These are phyloP conservation scores for Candidula unifasciata DNA, from an alignment of 2,888 invertebrate species.

Conservation along the genomic window DNA sequence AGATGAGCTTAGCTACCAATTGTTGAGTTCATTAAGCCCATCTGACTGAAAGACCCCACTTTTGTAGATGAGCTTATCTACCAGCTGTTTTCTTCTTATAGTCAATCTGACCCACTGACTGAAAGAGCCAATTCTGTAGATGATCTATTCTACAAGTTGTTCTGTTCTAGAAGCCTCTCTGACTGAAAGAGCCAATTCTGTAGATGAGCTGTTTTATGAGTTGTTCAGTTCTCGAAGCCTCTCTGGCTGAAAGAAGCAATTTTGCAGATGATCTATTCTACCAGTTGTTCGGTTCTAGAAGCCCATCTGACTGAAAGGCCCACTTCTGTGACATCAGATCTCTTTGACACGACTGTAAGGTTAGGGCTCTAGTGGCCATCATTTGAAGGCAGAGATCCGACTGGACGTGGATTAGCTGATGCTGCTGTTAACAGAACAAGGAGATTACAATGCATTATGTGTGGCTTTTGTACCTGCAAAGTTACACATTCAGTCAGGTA, in stretches of 20 bases:
- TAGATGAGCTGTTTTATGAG: too few relatives aligned
- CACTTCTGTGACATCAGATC: constrained; percentile 34
- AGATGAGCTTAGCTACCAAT: background rate
- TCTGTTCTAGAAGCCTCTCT: constrained; percentile 24
- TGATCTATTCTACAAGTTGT: background rate
- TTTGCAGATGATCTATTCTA: background rate
- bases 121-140: too few relatives aligned
- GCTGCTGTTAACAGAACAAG: constrained; percentile 4
- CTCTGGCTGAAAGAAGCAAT: too few relatives aligned
- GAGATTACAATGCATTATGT: too few relatives aligned
- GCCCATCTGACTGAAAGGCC: constrained; percentile 36
- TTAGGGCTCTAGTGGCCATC: constrained; percentile 7
- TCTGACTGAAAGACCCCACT: constrained; percentile 42
- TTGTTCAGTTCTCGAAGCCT: too few relatives aligned
- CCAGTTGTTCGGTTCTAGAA: constrained; percentile 28
- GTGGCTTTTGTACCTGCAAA: too few relatives aligned
- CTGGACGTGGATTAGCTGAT: constrained; percentile 26
- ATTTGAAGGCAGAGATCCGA: constrained; percentile 36
- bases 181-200: constrained; percentile 46
- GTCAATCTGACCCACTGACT: too few relatives aligned
- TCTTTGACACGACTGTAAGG: constrained; percentile 19
- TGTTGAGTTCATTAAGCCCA: constrained; percentile 21
- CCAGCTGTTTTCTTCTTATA: too few relatives aligned
- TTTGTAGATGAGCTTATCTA: too few relatives aligned
- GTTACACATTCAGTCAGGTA: too few relatives aligned